Evolutionary conservation across 2,888 invertebrate genomes (phyloP).

Genomic region (Phorcus lineatus): DNA sequence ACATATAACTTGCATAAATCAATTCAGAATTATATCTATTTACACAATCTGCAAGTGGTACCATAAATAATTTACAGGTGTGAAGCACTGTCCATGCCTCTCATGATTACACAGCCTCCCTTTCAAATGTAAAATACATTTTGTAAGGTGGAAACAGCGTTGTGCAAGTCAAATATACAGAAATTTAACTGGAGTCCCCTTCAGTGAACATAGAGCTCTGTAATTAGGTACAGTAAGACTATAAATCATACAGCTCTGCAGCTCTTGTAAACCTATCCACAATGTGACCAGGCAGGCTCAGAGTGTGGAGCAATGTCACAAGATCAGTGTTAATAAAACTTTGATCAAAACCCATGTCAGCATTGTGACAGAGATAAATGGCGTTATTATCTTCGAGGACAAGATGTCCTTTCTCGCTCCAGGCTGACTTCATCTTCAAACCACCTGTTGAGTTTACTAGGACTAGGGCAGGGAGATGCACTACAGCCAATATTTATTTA

Average conservation of each 20-base stretch:
- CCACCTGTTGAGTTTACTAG: not conserved
- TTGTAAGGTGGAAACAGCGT: not conserved
- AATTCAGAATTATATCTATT: not conserved
- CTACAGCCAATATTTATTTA: too few relatives aligned
- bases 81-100: not conserved
- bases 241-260: conserved; percentile 9
- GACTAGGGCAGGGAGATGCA: too few relatives aligned
- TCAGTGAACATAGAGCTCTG: not conserved
- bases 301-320: not conserved
- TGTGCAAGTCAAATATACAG: too few relatives aligned
- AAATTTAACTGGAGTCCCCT: too few relatives aligned
- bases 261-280: not conserved
- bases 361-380: conserved; percentile 16
- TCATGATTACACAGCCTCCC: not conserved
- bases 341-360: conserved; percentile 23
- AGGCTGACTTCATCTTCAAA: not conserved
- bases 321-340: conserved; percentile 21
- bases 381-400: conserved; percentile 5
- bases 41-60: not conserved
- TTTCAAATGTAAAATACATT: not conserved
- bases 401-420: not conserved
- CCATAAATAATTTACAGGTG: not conserved
- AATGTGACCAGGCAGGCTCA: not conserved
- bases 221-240: not conserved
- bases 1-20: too few relatives aligned